Evolutionary conservation across 2,113 vertebrate genomes (phyloP).

Genomic region (Leucosticte australis): DNA sequence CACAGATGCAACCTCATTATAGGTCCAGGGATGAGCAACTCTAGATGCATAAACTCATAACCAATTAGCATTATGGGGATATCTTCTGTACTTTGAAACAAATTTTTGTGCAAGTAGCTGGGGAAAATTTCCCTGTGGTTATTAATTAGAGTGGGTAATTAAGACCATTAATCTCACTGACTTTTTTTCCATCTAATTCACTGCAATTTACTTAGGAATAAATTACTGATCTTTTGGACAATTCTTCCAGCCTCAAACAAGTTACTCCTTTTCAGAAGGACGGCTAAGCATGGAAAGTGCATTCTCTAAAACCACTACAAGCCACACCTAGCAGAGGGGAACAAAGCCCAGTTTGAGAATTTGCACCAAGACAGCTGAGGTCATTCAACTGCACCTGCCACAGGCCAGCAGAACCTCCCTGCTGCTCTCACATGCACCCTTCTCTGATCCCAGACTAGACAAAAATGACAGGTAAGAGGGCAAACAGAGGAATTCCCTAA

Average conservation of each 20-base stretch:
- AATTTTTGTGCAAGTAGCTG: constrained; percentile 40
- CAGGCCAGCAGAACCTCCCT: neutral
- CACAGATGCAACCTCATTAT: constrained; percentile 71
- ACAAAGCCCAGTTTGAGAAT: neutral
- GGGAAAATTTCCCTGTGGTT: constrained; percentile 53
- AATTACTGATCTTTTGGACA: constrained; percentile 43
- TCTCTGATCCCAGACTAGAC: neutral
- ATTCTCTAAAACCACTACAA: constrained; percentile 29
- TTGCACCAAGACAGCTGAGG: neutral
- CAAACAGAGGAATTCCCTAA: neutral
- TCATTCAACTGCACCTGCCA: neutral
- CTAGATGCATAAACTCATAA: constrained; percentile 63
- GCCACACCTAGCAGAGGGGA: neutral
- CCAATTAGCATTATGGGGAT: constrained; percentile 50
- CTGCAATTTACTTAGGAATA: constrained; percentile 22
- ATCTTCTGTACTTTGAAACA: constrained; percentile 46
- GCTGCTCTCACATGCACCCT: neutral
- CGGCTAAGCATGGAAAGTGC: neutral
- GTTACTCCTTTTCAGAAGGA: neutral
- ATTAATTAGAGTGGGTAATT: constrained; percentile 63
- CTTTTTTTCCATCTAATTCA: constrained; percentile 36
- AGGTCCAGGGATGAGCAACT: constrained; percentile 67
- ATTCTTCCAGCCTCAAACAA: constrained; percentile 5
- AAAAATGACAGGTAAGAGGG: neutral
- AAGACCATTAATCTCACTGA: constrained; percentile 68